A percentile compares a stretch with the other conserved stretches of the same genome.
phyloP scores from a whole-genome alignment of 2,113 vertebrate genomes.

The Polyodon spathula region DNA sequence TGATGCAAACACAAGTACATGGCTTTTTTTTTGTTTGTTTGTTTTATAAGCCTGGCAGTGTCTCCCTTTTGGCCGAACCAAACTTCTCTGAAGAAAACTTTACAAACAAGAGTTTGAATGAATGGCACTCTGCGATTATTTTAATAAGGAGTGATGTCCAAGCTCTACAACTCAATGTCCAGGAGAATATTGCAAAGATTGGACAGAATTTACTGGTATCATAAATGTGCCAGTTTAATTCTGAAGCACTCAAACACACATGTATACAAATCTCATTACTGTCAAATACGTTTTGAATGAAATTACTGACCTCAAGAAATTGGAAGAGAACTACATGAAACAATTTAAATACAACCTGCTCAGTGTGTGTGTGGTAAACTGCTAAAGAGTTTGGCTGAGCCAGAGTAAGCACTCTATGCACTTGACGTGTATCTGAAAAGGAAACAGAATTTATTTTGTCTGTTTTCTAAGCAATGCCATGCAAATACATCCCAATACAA shows the following conservation, averaged over 20 bases:
- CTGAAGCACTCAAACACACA: slow-evolving; percentile 25
- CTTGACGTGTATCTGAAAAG: too few relatives aligned
- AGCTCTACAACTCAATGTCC: slow-evolving; percentile 50
- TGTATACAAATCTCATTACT: slow-evolving; percentile 43
- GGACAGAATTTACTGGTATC: slow-evolving; percentile 48
- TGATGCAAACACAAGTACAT: slow-evolving; percentile 1
- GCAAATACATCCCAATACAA: too few relatives aligned
- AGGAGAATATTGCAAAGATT: slow-evolving; percentile 54
- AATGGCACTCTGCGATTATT: slow-evolving; percentile 39
- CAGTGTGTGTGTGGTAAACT: too few relatives aligned
- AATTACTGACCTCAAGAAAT: slow-evolving; percentile 32
- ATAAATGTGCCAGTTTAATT: slow-evolving; percentile 44
- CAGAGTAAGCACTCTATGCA: too few relatives aligned
- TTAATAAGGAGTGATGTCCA: slow-evolving; percentile 38
- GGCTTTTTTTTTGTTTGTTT: too few relatives aligned
- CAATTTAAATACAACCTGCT: slow-evolving; percentile 16
- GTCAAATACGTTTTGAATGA: slow-evolving; percentile 44
- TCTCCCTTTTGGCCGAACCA: slow-evolving; percentile 9
- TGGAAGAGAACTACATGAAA: slow-evolving; percentile 29
- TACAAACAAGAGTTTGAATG: slow-evolving; percentile 12
- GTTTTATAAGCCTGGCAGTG: slow-evolving; percentile 22
- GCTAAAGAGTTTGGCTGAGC: too few relatives aligned
- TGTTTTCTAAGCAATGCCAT: too few relatives aligned
- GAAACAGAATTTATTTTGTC: too few relatives aligned
- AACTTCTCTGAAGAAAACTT: slow-evolving; percentile 18